A percentile compares a stretch with the other conserved stretches of the same genome.
Conservation (phyloP, 2,113 vertebrate genomes). For the Rhea pennata region DNA sequence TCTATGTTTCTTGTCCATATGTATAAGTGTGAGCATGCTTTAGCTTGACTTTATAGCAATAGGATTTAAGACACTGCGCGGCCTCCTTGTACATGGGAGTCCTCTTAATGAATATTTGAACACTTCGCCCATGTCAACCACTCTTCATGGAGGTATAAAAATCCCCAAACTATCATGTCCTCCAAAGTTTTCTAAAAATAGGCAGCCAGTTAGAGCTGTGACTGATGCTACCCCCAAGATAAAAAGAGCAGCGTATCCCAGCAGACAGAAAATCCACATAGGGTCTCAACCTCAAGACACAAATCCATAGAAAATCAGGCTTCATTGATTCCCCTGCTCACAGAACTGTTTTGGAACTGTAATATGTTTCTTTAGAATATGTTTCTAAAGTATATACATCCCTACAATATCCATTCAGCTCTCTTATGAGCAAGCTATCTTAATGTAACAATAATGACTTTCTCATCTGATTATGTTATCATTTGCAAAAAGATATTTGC, state of each 20-base stretch:
- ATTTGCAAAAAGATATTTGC: background rate
- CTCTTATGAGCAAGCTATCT: background rate
- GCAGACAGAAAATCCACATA: background rate
- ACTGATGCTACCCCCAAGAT: conserved; percentile 16
- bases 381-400: background rate
- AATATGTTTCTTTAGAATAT: too few species aligned
- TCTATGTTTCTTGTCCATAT: background rate
- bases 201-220: background rate
- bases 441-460: background rate
- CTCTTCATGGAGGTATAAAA: background rate
- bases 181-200: background rate
- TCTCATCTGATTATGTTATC: background rate
- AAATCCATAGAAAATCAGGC: conserved; percentile 23
- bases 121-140: background rate
- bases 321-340: conserved; percentile 27
- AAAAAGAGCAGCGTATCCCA: conserved; percentile 4
- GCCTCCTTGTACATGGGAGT: background rate
- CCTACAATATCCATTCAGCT: background rate
- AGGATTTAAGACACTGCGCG: background rate
- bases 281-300: conserved; percentile 31
- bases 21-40: background rate
- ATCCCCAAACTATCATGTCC: background rate
- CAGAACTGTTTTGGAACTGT: background rate
- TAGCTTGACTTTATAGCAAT: background rate
- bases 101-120: background rate